phyloP scores from a whole-genome alignment of 2,797 vertebrate species.

The Sebastes minor region DNA sequence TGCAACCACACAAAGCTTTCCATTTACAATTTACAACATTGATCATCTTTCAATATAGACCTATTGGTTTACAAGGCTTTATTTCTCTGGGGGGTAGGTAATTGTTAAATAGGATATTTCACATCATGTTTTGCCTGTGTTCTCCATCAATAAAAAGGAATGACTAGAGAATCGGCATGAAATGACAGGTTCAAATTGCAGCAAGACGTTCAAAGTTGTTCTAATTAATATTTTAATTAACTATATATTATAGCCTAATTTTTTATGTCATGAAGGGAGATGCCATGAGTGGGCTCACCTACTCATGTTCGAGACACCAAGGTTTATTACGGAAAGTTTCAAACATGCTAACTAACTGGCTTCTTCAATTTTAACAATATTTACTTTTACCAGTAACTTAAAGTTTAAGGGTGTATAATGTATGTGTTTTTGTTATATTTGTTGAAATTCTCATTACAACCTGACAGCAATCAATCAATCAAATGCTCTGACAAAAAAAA shows the following conservation, averaged over 20 bases:
- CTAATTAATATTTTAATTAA: neutral
- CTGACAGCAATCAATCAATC: no score
- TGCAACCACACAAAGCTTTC: constrained; percentile 45
- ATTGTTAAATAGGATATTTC: constrained; percentile 20
- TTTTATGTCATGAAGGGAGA: neutral
- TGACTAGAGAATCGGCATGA: neutral
- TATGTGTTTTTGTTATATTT: no score
- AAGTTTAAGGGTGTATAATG: no score
- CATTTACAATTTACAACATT: constrained; percentile 54
- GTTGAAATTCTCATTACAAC: no score
- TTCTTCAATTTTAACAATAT: neutral
- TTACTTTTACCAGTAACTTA: neutral
- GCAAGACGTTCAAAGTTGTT: neutral
- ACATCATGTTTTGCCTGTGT: neutral
- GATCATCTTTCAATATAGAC: constrained; percentile 28
- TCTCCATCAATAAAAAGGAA: neutral
- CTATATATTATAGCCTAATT: neutral
- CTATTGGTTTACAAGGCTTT: constrained; percentile 11
- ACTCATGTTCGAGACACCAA: neutral
- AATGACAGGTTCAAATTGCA: neutral
- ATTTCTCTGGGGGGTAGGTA: neutral
- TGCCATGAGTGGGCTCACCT: neutral
- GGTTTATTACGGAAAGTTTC: neutral
- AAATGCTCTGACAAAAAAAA: no score
- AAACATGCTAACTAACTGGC: neutral